A percentile compares a stretch with the other conserved stretches of the same genome.
Conservation (phyloP, 2,113 vertebrate genomes). For the Microcebus lehilahytsara region DNA sequence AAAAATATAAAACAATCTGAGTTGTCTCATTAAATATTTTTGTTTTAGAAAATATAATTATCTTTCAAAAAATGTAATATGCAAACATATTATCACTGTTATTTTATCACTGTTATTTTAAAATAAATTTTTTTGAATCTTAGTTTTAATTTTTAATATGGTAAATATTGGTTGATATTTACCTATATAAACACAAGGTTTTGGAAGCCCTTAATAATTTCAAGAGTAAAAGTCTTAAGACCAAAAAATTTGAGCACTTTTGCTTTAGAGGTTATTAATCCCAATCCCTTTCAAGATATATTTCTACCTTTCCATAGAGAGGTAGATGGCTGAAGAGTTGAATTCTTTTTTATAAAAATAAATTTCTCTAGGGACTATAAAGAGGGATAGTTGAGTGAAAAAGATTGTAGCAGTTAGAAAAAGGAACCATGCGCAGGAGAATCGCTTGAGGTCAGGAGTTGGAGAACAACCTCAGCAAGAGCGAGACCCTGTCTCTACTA, state of each 20-base stretch:
- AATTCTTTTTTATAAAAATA: neutral
- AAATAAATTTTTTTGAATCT: neutral
- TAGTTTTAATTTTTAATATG: neutral
- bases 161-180: neutral
- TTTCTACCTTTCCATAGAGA: neutral
- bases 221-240: neutral
- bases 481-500: too few species aligned
- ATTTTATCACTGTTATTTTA: neutral
- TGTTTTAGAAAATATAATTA: slow-evolving; percentile 1
- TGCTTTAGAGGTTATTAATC: slow-evolving; percentile 13
- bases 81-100: neutral
- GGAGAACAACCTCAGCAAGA: too few species aligned
- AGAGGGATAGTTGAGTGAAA: neutral
- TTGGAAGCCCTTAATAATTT: neutral
- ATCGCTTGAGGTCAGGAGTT: too few species aligned
- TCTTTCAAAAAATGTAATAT: neutral
- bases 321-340: neutral
- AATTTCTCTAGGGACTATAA: neutral
- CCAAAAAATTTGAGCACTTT: neutral
- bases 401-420: neutral
- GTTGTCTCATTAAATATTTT: slow-evolving; percentile 20
- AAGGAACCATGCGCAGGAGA: neutral
- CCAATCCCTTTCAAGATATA: neutral
- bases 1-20: neutral
- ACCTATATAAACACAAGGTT: neutral